Evolutionary conservation across 2,113 vertebrate genomes (phyloP), one percentile per base, ranked within the genome.

Genomic region (Lepisosteus osseus): DNA sequence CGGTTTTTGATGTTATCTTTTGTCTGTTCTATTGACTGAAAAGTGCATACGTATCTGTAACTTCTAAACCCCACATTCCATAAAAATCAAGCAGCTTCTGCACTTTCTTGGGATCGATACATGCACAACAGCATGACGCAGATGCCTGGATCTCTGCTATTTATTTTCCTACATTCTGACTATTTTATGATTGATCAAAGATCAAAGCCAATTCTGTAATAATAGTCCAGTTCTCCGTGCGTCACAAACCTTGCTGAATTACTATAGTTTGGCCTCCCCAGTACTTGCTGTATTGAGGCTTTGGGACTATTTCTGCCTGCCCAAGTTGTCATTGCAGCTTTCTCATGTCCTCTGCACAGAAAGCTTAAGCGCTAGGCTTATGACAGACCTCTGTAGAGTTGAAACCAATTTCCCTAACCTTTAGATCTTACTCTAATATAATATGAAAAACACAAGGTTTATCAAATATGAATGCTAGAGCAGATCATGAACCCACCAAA

Each of bases 301-400:
- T 92, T 87, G 90, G 87, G 88, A 90, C 87, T 85, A 86, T 72
- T 74, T 78, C 3, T 82, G 84, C 87, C 86, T 84, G 86, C 91
- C 91, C 89, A 92, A 91, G 86, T 92, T 93, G 91, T 90, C 90
- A 90, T 83, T 75, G 83, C 88, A 79, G 83, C 85, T 78, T 84
- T 81, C 72, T 81, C 77, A 80, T 77, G 17, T 57, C 79, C 82
- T 80, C 57, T 80, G 83, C 84, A 85, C 80, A 86, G 82, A 81
- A 88, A 85, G 80, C 76, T 84, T 73, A 65, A 65, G 4, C 62
- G 74, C 76, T 15, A 9, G 88, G 83, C 78, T 89, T 84, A 90
- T 87, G 79, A 87, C 82, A 83, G 85, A 84, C 80, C 84, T 90
- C 83, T 88, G 78, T 84, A 85, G 86, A 82, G 82, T 72, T 86